Evolutionary conservation across 2,888 invertebrate genomes (phyloP), one percentile per base, ranked within the genome.

Genomic region (Drosophila meridionalis): DNA sequence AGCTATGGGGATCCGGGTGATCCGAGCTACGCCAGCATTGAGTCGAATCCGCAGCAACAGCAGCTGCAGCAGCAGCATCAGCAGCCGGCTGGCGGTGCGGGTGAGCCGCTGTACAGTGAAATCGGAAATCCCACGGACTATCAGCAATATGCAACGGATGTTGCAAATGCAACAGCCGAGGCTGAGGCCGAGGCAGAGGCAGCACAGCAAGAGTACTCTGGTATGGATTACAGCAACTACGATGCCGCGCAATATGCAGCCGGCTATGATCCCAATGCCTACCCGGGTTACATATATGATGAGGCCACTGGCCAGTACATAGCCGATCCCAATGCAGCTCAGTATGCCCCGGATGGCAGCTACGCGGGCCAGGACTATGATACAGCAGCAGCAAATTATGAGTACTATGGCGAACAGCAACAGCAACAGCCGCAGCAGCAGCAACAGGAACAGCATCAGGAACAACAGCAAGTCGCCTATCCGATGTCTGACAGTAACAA

Each of bases 271-370:
- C 87, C 90, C 36, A 92, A 85, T 64, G 83, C 88, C 42, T 93
- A 93, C 77, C 91, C 92, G 30, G 92, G 92, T 36, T 93, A 93
- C 65, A 91, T 91, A 69, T 93, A 93, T 76, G 91, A 91, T 38
- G 92, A 92, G 78, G 70, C 90, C 26, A 92, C 87, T 8, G 92
- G 92, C 9, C 89, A 92, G 69, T 92, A 91, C 36, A 89, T 89
- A 42, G 91, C 92, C 63, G 86, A 89, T 89, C 87, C 87, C 60
- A 91, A 92, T 80, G 84, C 90, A 5, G 74, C 83, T 28, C 90
- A 88, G 55, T 86, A 83, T 65, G 84, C 82, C 40, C 55, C 73
- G 65, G 87, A 87, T 73, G 90, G 80, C 58, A 78, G 73, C 69
- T 85, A 74, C 73, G 89, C 72, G 38, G 79, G 71, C 0, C 87